Base-by-base conservation (phyloP, 1,140 invertebrate species). In the Temnothorax nylanderi region DNA sequence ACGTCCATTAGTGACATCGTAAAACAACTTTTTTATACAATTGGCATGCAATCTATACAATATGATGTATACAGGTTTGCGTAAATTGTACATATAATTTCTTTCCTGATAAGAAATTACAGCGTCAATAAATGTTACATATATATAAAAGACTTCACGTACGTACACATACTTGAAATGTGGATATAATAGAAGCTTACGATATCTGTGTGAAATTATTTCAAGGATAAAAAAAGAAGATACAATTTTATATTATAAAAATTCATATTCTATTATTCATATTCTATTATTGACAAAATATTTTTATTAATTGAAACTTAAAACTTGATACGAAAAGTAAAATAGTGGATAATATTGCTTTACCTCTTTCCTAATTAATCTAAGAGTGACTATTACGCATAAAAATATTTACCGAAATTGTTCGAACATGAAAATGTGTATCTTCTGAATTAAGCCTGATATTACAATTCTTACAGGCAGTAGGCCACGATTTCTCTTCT, bases 401-500 rank as follows among this genome's bases (percentile, higher is more conserved):
- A 89, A 89, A 78, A 87, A 74, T 71, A 62, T 32, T 62, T 6
- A 13, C 11, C 41, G n/a, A 72, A 85, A 76, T 60, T 32, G 18
- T 44, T n/a, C 18, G 60, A 72, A 54, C 74, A 64, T 56, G 51
- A 80, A 89, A 77, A 85, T 75, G 72, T 72, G 3, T 26, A 26
- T 74, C 47, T 49, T 74, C 18, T 62, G 58, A 80, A 87, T 80
- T 86, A 78, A 89, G 41, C 47, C 74, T 86, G 62, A 56, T 56
- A 80, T 80, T 86, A 76, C 21, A 75, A 54, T 65, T 87, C 60
- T 87, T 60, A 75, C 69, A 67, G 69, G 67, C 87, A 49, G 86
- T 85, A 88, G 87, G 84, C 85, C 81, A 88, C 71, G 76, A n/a
- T 77, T 44, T 86, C 89, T 86, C 84, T 10, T 88, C 65, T 88